phyloP scores from a whole-genome alignment of 2,113 vertebrate species.

The Anoplopoma fimbria region DNA sequence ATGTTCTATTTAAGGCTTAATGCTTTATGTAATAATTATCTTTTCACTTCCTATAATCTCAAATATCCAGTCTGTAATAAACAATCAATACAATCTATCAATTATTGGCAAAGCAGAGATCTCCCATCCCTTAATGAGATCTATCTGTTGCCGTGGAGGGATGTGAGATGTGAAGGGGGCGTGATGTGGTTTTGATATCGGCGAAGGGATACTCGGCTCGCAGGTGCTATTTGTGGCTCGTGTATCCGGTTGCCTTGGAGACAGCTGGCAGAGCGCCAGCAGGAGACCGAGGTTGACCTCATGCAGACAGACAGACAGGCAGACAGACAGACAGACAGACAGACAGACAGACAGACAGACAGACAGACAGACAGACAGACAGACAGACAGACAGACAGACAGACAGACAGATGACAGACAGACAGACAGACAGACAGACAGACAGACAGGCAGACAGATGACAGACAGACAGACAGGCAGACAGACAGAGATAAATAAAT shows the following conservation, averaged over 20 bases:
- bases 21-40: background rate
- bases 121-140: slow-evolving; percentile 8
- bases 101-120: background rate
- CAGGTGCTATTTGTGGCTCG: slow-evolving; percentile 78
- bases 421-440: background rate
- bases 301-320: slow-evolving; percentile 32
- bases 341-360: background rate
- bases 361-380: background rate
- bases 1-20: background rate
- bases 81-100: background rate
- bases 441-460: no score
- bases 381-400: no score
- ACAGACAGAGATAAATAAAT: background rate
- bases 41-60: background rate
- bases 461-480: no score
- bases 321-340: background rate
- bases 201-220: slow-evolving; percentile 66
- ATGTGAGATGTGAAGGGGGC: slow-evolving; percentile 40
- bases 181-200: slow-evolving; percentile 57
- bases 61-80: background rate
- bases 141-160: slow-evolving; percentile 66
- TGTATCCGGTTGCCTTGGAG: slow-evolving; percentile 80
- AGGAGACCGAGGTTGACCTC: slow-evolving; percentile 70
- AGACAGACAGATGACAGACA: background rate
- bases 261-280: slow-evolving; percentile 79